Conservation (phyloP, 2,888 invertebrate species). For the Dicyrtoma fusca region DNA sequence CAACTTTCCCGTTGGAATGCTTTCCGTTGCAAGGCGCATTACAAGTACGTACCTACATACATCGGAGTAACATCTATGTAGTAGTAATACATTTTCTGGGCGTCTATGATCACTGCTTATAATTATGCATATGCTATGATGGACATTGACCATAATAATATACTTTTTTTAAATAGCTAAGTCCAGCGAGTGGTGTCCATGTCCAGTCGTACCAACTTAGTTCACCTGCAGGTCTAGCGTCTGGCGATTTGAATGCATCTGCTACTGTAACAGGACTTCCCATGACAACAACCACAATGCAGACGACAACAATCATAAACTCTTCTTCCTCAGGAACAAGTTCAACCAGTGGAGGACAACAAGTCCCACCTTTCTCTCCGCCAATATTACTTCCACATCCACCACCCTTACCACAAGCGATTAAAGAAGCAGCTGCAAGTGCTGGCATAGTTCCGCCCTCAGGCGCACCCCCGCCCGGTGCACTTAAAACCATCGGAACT, state of each 20-base stretch:
- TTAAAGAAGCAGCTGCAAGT: conserved; percentile 61
- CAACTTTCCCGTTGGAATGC: conserved; percentile 52
- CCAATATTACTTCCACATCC: conserved; percentile 58
- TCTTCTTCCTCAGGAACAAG: conserved; percentile 43
- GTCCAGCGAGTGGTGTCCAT: conserved; percentile 47
- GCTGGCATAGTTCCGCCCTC: conserved; percentile 50
- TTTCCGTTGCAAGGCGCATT: conserved; percentile 44
- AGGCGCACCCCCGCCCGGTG: conserved; percentile 44
- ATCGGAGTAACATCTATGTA: no score
- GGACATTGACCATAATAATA: no score
- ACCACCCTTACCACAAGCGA: conserved; percentile 60
- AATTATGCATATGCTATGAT: no score
- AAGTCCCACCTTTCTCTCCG: conserved; percentile 28
- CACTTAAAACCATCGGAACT: conserved; percentile 25
- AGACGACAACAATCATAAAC: conserved; percentile 53
- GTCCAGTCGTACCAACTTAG: conserved; percentile 51
- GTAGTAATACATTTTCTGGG: no score
- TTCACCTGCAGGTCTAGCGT: conserved; percentile 51
- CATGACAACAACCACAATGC: conserved; percentile 57
- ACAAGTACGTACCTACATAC: conserved; percentile 38
- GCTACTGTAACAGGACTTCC: conserved; percentile 46
- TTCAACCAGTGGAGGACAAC: conserved; percentile 24
- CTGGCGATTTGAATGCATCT: conserved; percentile 33
- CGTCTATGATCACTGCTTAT: no score
- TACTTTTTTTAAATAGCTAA: conserved; percentile 23